phyloP scores from a whole-genome alignment of 2,888 invertebrate species.

The Anodontia alba region DNA sequence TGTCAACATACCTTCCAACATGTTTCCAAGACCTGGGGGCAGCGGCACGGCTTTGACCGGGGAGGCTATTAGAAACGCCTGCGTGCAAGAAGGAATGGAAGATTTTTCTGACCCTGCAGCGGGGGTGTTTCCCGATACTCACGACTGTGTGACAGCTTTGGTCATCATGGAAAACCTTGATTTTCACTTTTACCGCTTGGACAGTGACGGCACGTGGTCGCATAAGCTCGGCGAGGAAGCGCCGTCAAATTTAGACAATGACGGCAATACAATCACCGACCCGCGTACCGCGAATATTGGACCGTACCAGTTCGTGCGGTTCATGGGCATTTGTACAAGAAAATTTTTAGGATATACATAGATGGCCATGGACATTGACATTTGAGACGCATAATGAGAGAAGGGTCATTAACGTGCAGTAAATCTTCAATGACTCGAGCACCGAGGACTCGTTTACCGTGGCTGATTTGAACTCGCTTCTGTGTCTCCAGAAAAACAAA shows the following conservation, averaged over 20 bases:
- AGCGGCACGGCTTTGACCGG: neutral
- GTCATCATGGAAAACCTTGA: neutral
- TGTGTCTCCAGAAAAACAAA: too few species aligned
- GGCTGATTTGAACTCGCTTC: too few species aligned
- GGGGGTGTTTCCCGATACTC: neutral
- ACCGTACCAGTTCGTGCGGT: slow-evolving; percentile 43
- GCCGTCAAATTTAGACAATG: slow-evolving; percentile 45
- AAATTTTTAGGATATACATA: neutral
- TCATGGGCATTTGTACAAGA: neutral
- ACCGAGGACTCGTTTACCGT: too few species aligned
- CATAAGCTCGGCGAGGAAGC: slow-evolving; percentile 43
- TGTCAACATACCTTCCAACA: neutral
- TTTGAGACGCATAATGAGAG: too few species aligned
- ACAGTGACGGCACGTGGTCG: slow-evolving; percentile 26
- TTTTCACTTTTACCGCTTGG: neutral
- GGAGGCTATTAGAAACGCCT: neutral
- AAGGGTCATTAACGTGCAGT: too few species aligned
- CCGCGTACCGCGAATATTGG: slow-evolving; percentile 43
- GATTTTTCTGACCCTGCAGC: neutral
- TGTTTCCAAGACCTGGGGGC: neutral
- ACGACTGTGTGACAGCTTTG: neutral
- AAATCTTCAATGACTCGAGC: too few species aligned
- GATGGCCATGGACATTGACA: too few species aligned
- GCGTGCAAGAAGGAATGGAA: neutral
- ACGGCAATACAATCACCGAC: slow-evolving; percentile 26